phyloP scores from a whole-genome alignment of 1,140 invertebrate species.

The Aleiodes sp. region DNA sequence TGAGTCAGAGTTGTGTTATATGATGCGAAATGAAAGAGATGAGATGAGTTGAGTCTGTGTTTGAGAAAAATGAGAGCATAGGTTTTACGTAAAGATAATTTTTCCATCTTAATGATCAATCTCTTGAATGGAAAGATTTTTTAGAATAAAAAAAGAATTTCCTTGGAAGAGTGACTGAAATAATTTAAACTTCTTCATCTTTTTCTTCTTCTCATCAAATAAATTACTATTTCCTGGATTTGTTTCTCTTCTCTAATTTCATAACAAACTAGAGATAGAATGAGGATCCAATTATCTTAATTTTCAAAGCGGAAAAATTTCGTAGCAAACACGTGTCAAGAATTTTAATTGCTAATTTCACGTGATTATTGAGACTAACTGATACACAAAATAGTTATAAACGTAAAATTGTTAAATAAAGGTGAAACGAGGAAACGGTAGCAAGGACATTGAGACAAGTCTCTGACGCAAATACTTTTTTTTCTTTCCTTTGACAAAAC shows the following conservation, averaged over 20 bases:
- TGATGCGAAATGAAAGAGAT: background rate
- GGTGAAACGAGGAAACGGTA: background rate
- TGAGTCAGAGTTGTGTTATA: conserved; percentile 16
- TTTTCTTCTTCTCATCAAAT: no score
- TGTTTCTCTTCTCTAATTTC: no score
- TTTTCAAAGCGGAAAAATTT: background rate
- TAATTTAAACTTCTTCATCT: no score
- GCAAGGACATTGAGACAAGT: background rate
- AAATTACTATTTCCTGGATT: no score
- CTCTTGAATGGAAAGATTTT: background rate
- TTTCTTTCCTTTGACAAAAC: background rate
- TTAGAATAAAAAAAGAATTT: no score
- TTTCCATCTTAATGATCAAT: background rate
- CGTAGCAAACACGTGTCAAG: background rate
- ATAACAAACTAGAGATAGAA: no score
- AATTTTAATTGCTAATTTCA: background rate
- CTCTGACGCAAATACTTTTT: background rate
- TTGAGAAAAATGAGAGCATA: no score
- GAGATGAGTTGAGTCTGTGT: background rate
- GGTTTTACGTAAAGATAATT: background rate
- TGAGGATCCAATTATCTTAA: background rate
- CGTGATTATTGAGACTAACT: background rate
- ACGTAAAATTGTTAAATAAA: background rate
- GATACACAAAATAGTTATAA: no score
- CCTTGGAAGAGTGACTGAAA: no score